Percentiles rank a stretch among this genome's conserved stretches.
These are phyloP conservation scores for Ptychobarbus kaznakovi DNA, from an alignment of 2,797 vertebrate genomes.

Conservation along the genomic window DNA sequence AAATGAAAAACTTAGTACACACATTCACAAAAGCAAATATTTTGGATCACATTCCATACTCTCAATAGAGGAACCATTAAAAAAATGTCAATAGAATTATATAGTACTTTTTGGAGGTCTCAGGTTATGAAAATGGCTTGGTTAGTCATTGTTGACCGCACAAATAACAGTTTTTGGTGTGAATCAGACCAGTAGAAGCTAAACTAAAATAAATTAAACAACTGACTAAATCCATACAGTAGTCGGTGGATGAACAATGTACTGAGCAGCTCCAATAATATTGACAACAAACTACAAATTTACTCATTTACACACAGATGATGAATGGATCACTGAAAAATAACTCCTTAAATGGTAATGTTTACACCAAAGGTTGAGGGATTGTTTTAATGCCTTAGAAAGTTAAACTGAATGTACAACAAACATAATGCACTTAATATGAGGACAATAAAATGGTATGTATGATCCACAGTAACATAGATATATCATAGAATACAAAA, in stretches of 20 bases:
- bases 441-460: slow-evolving; percentile 62
- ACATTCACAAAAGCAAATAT: slow-evolving; percentile 27
- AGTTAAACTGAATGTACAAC: slow-evolving; percentile 93
- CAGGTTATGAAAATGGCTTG: not conserved
- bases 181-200: slow-evolving; percentile 5
- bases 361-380: slow-evolving; percentile 86
- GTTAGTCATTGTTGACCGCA: not conserved
- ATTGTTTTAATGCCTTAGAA: slow-evolving; percentile 80
- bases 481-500: slow-evolving; percentile 23
- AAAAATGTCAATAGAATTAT: slow-evolving; percentile 11
- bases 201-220: slow-evolving; percentile 1
- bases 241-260: not conserved
- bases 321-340: slow-evolving; percentile 2
- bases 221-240: not conserved
- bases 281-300: not conserved
- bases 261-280: slow-evolving; percentile 5
- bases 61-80: not conserved
- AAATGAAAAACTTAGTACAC: slow-evolving; percentile 5
- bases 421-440: slow-evolving; percentile 84
- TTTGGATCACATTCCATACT: slow-evolving; percentile 13
- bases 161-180: not conserved
- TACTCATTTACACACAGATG: slow-evolving; percentile 28
- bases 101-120: not conserved
- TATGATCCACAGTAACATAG: slow-evolving; percentile 8
- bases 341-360: slow-evolving; percentile 67